Conservation (phyloP, 37 sponge, comb jelly and placozoan genomes). For the Bolinopsis microptera region DNA sequence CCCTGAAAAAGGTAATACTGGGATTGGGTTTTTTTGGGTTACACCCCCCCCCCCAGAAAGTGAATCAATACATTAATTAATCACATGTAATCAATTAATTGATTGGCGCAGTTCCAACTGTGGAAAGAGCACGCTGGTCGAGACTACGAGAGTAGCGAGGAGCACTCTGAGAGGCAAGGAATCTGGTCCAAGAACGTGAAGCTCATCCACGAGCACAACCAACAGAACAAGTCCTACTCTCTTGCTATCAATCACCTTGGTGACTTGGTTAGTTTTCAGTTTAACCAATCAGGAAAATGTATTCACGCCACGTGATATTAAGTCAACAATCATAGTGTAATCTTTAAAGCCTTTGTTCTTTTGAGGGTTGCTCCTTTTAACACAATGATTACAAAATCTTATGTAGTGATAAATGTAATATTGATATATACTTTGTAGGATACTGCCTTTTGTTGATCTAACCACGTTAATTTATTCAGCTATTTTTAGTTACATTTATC, state of each 20-base stretch:
- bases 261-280: background rate
- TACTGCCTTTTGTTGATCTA: background rate
- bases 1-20: no score
- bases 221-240: conserved; percentile 1
- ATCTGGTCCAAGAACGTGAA: conserved; percentile 30
- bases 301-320: background rate
- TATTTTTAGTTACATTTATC: background rate
- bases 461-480: background rate
- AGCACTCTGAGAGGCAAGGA: background rate
- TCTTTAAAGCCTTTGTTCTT: no score
- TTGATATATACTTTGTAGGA: no score
- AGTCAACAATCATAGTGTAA: no score
- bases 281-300: no score
- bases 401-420: no score
- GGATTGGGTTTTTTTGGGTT: no score
- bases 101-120: conserved; percentile 18
- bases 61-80: no score
- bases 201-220: conserved; percentile 52
- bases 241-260: conserved; percentile 52
- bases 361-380: no score
- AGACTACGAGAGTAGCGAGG: background rate
- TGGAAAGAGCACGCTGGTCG: background rate
- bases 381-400: no score
- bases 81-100: background rate
- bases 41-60: no score